Evolutionary conservation across 2,113 vertebrate genomes (phyloP).

Genomic region (Paramisgurnus dabryanus): DNA sequence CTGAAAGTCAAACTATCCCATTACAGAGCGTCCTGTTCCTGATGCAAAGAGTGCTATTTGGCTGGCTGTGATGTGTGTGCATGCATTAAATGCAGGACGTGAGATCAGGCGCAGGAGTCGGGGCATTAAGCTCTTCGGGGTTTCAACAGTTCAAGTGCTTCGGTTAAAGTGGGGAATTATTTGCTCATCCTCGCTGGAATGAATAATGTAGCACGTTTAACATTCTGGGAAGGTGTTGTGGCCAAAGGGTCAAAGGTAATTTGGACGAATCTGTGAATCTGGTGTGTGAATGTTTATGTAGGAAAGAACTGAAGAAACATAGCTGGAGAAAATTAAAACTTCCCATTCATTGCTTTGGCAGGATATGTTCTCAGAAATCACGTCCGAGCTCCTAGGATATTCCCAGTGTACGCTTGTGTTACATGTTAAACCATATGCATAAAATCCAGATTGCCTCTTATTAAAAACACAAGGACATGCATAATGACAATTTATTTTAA

Average conservation of each 20-base stretch:
- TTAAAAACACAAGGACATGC: conserved; percentile 39
- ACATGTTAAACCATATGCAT: background rate
- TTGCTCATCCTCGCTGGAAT: conserved; percentile 5
- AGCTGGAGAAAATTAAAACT: background rate
- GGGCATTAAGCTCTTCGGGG: conserved; percentile 14
- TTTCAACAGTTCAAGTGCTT: background rate
- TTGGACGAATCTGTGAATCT: conserved; percentile 7
- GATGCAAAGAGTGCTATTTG: conserved; percentile 32
- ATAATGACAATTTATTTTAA: conserved; percentile 45
- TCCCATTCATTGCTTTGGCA: background rate
- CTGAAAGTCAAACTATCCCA: conserved; percentile 35
- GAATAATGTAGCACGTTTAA: conserved; percentile 4
- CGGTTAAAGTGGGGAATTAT: conserved; percentile 19
- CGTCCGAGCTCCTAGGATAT: background rate
- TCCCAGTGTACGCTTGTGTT: background rate
- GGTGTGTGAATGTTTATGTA: conserved; percentile 10
- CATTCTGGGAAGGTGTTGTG: background rate
- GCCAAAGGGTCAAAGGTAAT: background rate
- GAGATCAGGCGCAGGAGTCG: conserved; percentile 15
- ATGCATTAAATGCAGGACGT: conserved; percentile 11
- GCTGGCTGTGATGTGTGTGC: conserved; percentile 14
- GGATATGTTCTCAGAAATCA: background rate
- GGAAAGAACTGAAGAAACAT: background rate
- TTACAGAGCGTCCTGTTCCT: conserved; percentile 37
- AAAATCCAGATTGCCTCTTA: conserved; percentile 5